Evolutionary conservation across 2,113 vertebrate genomes (phyloP), one percentile per base, ranked within the genome.

Genomic region (Neoarius graeffei): DNA sequence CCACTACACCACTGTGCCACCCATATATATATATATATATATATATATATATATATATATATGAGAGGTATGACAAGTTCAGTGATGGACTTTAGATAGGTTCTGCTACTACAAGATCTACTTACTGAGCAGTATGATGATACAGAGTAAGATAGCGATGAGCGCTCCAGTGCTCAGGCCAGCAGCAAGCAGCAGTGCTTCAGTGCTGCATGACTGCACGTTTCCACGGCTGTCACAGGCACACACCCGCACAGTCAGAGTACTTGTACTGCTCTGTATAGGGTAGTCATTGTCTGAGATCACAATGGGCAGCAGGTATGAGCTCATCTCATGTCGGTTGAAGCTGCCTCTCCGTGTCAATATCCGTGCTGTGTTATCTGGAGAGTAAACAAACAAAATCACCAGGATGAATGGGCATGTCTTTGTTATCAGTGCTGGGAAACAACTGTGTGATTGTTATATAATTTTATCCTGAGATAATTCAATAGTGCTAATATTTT

Each of bases 281-380:
- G 98, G 98, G 91, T 98, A 98, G 88, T 98, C 97, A 0, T 97
- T 98, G 93, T 99, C 97, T 0, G 98, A 99, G 89, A 99, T 99
- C 88, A 99, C 97, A 56, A 99, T 96, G 0, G 98, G 98, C 84
- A 99, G 93, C 81, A 99, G 95, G 87, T 99, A 99, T 59, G 95
- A 94, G 88, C 94, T 98, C 92, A 97, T 96, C 94, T 99, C 98
- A 0, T 97, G 96, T 19, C 98, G 95, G 52, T 95, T 98, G 92
- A 99, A 99, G 25, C 98, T 97, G 19, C 97, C 97, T 85, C 97
- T 95, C 87, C 96, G 95, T 0, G 98, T 99, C 94, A 98, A 88
- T 94, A 99, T 99, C 83, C 97, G 96, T 90, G 98, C 98, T 19
- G 98, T 99, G 93, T 99, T 99, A 95, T 99, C 98, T 99, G 90